Evolutionary conservation across 2,888 invertebrate genomes (phyloP).

Genomic region (Diplazon laetatorius): DNA sequence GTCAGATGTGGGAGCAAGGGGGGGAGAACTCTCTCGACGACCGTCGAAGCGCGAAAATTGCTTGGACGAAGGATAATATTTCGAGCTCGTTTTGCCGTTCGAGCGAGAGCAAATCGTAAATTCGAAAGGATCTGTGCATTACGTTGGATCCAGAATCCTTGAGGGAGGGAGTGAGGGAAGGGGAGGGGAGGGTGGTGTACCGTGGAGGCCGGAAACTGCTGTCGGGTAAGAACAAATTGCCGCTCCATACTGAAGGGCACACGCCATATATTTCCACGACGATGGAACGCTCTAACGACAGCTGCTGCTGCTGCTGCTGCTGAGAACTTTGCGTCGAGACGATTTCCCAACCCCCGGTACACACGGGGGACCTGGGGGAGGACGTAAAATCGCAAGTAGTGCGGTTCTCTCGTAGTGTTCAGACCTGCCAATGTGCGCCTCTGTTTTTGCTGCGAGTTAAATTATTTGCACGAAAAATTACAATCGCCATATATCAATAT

Average conservation of each 20-base stretch:
- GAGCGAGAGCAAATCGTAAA: constrained; percentile 60
- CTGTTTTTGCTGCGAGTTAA: background rate
- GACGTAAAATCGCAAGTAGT: constrained; percentile 42
- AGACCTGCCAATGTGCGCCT: constrained; percentile 12
- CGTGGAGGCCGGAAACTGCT: constrained; percentile 63
- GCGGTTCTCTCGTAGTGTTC: constrained; percentile 31
- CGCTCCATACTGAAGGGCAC: constrained; percentile 53
- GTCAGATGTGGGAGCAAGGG: too few species aligned
- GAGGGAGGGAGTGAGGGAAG: constrained; percentile 43
- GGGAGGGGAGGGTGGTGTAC: constrained; percentile 27
- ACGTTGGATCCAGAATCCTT: constrained; percentile 64
- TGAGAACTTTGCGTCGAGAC: constrained; percentile 45
- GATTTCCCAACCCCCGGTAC: background rate
- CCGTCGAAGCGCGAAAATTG: constrained; percentile 45
- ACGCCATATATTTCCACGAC: constrained; percentile 59
- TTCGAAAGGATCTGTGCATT: constrained; percentile 65
- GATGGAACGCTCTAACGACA: constrained; percentile 56
- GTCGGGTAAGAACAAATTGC: constrained; percentile 66
- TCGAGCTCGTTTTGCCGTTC: constrained; percentile 12
- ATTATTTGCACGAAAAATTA: constrained; percentile 10
- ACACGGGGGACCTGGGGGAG: constrained; percentile 33
- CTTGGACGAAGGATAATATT: constrained; percentile 46
- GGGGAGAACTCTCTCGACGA: constrained; percentile 15
- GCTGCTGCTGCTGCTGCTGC: constrained; percentile 26
- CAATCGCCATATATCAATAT: too few species aligned